A percentile compares a stretch with the other conserved stretches of the same genome.
Conservation (phyloP, 2,797 vertebrate species). For the Graptemys geographica region DNA sequence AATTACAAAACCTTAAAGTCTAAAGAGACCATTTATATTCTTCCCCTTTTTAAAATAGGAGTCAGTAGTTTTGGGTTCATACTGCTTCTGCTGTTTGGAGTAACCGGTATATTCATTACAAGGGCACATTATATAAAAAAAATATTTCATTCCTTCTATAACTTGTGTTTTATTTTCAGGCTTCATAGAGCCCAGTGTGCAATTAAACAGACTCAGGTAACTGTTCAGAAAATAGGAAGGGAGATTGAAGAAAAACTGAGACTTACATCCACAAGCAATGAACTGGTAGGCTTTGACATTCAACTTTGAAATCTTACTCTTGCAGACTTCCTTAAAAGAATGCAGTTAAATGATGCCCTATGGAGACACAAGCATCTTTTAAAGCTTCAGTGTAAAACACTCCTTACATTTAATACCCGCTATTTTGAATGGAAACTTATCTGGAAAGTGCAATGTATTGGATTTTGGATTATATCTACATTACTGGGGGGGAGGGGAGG, state of each 20-base stretch:
- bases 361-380: fast-evolving
- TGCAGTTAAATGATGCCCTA: not conserved
- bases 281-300: slow-evolving; percentile 86
- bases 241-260: slow-evolving; percentile 98
- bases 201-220: slow-evolving; percentile 99
- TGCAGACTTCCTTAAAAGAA: not conserved
- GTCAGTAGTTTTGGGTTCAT: not conserved
- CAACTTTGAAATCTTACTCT: not conserved
- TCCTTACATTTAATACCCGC: not conserved
- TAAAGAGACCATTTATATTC: not conserved
- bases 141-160: not conserved
- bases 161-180: slow-evolving; percentile 81
- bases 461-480: slow-evolving; percentile 25
- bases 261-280: slow-evolving; percentile 91
- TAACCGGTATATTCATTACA: fast-evolving
- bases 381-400: not conserved
- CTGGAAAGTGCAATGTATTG: not conserved
- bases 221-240: slow-evolving; percentile 96
- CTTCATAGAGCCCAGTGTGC: slow-evolving; percentile 97
- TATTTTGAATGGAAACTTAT: not conserved
- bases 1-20: fast-evolving
- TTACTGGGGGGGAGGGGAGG: not conserved
- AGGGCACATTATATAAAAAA: fast-evolving
- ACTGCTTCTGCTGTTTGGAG: not conserved
- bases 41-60: not conserved